These are phyloP conservation scores for Limnephilus marmoratus DNA, from an alignment of 2,888 invertebrate species.

Conservation along the genomic window DNA sequence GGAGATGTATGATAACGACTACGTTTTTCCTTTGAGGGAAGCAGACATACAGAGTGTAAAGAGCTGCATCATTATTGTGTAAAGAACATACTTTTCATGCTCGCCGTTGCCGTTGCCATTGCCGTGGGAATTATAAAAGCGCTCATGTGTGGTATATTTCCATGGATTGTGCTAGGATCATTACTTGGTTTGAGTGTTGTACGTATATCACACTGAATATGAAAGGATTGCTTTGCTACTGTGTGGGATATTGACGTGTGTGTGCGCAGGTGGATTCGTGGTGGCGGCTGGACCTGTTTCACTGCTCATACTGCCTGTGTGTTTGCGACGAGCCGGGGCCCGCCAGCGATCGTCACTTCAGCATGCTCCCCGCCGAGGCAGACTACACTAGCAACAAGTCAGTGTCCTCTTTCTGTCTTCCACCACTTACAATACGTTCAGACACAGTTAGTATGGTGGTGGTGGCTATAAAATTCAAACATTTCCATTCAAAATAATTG, in stretches of 20 bases:
- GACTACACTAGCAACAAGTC: constrained; percentile 80
- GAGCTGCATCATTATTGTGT: too few relatives aligned
- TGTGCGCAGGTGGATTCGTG: constrained; percentile 85
- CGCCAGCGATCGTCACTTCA: constrained; percentile 88
- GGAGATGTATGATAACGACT: too few relatives aligned
- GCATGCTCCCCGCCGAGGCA: constrained; percentile 80
- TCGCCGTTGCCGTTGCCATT: too few relatives aligned
- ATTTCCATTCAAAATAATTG: not conserved
- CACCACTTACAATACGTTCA: not conserved
- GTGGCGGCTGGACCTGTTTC: constrained; percentile 91
- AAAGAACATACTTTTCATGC: too few relatives aligned
- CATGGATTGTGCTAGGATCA: too few relatives aligned
- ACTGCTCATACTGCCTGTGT: constrained; percentile 94
- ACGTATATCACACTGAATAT: not conserved
- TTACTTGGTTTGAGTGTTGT: not conserved
- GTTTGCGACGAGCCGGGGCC: constrained; percentile 86
- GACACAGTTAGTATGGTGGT: not conserved
- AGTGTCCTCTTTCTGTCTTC: constrained; percentile 68
- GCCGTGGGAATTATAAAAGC: too few relatives aligned
- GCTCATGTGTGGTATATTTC: too few relatives aligned
- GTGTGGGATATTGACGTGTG: constrained; percentile 19
- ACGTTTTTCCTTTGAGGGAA: too few relatives aligned
- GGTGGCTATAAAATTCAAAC: not conserved
- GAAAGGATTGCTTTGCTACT: not conserved
- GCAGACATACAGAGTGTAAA: too few relatives aligned